Base-by-base conservation (phyloP, 1,140 invertebrate genomes). In the Drosophila novamexicana region DNA sequence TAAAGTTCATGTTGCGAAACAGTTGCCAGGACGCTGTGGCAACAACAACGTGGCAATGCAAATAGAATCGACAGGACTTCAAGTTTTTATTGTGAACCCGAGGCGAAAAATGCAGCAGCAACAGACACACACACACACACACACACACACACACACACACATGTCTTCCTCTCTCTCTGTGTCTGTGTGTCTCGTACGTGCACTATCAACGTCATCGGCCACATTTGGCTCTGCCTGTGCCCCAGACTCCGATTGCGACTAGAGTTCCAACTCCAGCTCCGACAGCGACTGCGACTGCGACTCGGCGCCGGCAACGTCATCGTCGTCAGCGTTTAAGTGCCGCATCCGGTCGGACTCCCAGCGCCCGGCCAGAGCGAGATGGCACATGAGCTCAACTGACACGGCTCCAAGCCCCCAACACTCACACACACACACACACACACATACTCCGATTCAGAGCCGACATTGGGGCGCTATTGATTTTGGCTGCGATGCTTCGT, bases 1-100 rank as follows among this genome's bases (percentile, higher is more conserved):
- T 86, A 88, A 86, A 86, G 82, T 86, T 86, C 83, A 86, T 79
- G 79, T 83, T 86, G 82, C 77, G 50, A 81, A 82, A 88, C 65
- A 76, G 84, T 86, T 83, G 76, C 79, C 82, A 67, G 61, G 74
- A 71, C 65, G 53, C 77, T 45, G 64, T 54, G 50, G 67, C 59
- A 47, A 39, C 53, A 40, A 22, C 18, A 61, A 29, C 45, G n/a
- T 42, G 40, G 44, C 42, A 53, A 16, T 44, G 72, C 68, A 75
- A 84, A 89, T 88, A 89, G 76, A 78, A 88, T 88, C 84, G 82
- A 89, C 84, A 89, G 83, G 82, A 88, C 72, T 64, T 88, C 74
- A 90, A 89, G 67, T 84, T 88, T 88, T 89, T 84, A 88, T 88
- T 88, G 84, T 89, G 82, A 86, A 67, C 74, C 65, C 67, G 75